Conservation (phyloP, 2,888 invertebrate species). For the Hoplodrina ambigua region DNA sequence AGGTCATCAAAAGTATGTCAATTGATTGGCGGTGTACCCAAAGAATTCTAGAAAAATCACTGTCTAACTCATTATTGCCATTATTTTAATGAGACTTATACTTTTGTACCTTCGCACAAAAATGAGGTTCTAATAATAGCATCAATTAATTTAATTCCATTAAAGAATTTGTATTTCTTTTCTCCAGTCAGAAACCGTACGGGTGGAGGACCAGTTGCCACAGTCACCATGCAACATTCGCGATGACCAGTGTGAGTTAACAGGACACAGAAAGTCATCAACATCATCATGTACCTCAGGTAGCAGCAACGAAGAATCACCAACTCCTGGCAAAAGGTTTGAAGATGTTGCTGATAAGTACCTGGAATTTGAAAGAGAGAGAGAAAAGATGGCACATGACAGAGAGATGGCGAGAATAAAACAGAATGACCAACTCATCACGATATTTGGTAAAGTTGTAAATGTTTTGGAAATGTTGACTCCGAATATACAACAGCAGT, state of each 20-base stretch:
- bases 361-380: constrained; percentile 58
- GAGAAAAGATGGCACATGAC: constrained; percentile 58
- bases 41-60: too few species aligned
- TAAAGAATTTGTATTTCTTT: neutral
- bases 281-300: constrained; percentile 15
- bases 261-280: constrained; percentile 25
- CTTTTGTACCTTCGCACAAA: too few species aligned
- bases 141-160: neutral
- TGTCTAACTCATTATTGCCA: too few species aligned
- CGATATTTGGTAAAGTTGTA: constrained; percentile 55
- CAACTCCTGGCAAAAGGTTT: constrained; percentile 23
- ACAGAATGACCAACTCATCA: constrained; percentile 57
- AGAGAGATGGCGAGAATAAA: constrained; percentile 62
- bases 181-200: constrained; percentile 18
- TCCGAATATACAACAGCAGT: constrained; percentile 55
- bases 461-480: constrained; percentile 60
- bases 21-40: too few species aligned
- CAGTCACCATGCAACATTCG: constrained; percentile 17
- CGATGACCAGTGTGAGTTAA: neutral
- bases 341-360: constrained; percentile 55
- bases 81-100: too few species aligned
- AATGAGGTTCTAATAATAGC: neutral
- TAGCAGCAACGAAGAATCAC: constrained; percentile 16
- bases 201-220: constrained; percentile 13
- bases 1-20: too few species aligned